A percentile compares a stretch with the other conserved stretches of the same genome.
phyloP scores from a whole-genome alignment of 2,113 vertebrate species.

The Phodopus roborovskii region DNA sequence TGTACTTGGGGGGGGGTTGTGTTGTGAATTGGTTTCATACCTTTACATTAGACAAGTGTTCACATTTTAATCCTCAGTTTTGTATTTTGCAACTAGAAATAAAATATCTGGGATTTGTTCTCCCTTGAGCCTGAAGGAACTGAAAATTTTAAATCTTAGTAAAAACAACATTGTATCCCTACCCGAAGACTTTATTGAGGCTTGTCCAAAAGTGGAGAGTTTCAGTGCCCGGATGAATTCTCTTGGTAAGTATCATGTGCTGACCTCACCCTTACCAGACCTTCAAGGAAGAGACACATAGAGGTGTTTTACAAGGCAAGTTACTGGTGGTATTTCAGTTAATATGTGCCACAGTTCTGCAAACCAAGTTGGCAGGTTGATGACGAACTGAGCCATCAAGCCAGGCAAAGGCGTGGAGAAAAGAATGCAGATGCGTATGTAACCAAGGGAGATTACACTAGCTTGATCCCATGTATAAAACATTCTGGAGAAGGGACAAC shows the following conservation, averaged over 20 bases:
- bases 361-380: neutral
- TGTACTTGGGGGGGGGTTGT: neutral
- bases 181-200: constrained; percentile 86
- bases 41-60: constrained; percentile 36
- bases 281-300: neutral
- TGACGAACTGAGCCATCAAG: neutral
- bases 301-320: neutral
- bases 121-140: constrained; percentile 88
- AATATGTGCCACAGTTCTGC: neutral
- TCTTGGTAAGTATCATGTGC: constrained; percentile 88
- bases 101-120: constrained; percentile 87
- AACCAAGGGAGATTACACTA: neutral
- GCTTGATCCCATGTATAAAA: neutral
- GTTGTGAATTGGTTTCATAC: neutral
- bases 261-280: neutral
- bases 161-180: constrained; percentile 91
- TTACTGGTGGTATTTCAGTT: neutral
- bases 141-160: constrained; percentile 93
- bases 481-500: neutral
- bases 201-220: constrained; percentile 92
- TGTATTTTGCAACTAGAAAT: constrained; percentile 87
- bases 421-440: neutral
- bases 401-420: neutral
- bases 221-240: constrained; percentile 91
- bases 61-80: constrained; percentile 39